These are phyloP conservation scores for Candidula unifasciata DNA, from an alignment of 2,888 invertebrate genomes.

Conservation along the genomic window DNA sequence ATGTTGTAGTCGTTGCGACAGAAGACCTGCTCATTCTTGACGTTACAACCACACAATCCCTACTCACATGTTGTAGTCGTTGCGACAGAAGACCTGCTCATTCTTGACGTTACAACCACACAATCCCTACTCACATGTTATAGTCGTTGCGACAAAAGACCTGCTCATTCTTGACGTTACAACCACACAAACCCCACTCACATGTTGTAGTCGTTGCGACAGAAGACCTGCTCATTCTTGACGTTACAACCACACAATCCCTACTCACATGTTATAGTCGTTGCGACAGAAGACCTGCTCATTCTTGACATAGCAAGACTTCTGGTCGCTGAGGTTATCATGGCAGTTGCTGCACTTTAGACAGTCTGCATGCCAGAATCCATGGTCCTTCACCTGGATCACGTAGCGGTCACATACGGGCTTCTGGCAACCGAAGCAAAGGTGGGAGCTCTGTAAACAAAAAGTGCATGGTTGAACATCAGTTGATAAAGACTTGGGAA, in stretches of 20 bases:
- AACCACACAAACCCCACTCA: slow-evolving; percentile 26
- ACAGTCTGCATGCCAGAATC: slow-evolving; percentile 50
- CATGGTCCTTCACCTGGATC: slow-evolving; percentile 47
- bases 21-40: too few relatives aligned
- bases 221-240: slow-evolving; percentile 47
- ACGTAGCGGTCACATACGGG: slow-evolving; percentile 47
- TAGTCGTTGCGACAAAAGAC: slow-evolving; percentile 46
- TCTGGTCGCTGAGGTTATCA: slow-evolving; percentile 43
- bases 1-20: too few relatives aligned
- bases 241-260: slow-evolving; percentile 14
- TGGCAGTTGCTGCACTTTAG: slow-evolving; percentile 48
- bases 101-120: too few relatives aligned
- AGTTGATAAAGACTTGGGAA: too few relatives aligned
- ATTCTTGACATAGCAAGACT: slow-evolving; percentile 44
- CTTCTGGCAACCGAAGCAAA: slow-evolving; percentile 45
- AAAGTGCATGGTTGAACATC: too few relatives aligned
- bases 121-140: slow-evolving; percentile 38
- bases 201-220: slow-evolving; percentile 47
- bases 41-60: too few relatives aligned
- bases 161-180: too few relatives aligned
- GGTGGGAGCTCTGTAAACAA: slow-evolving; percentile 33
- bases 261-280: slow-evolving; percentile 48
- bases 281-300: slow-evolving; percentile 46
- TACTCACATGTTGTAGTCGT: too few relatives aligned
- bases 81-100: too few relatives aligned